phyloP scores from a whole-genome alignment of 2,797 vertebrate genomes.

The Euphonia xanthogaster region DNA sequence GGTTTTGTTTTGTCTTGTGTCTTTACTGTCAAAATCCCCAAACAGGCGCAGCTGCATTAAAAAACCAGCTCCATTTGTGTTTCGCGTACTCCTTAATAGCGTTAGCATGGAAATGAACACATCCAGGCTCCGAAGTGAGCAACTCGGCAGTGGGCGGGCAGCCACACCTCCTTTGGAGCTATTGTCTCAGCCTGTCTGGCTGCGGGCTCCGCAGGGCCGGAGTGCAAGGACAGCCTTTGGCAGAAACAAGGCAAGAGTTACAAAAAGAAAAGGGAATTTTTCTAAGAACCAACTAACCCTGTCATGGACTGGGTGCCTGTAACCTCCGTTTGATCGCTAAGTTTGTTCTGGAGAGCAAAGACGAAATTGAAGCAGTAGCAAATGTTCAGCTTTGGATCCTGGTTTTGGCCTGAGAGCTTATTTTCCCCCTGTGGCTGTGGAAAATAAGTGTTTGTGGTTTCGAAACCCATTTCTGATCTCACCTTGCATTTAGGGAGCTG shows the following conservation, averaged over 20 bases:
- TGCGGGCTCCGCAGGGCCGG: neutral
- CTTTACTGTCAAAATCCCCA: neutral
- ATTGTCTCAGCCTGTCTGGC: slow-evolving; percentile 7
- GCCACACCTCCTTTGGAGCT: neutral
- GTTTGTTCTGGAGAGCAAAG: neutral
- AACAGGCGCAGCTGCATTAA: slow-evolving; percentile 29
- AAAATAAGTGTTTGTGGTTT: neutral
- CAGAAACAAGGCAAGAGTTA: neutral
- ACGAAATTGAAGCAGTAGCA: neutral
- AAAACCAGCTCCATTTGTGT: neutral
- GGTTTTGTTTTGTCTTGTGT: slow-evolving; percentile 8
- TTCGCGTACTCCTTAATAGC: neutral
- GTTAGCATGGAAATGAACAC: slow-evolving; percentile 53
- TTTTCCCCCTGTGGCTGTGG: neutral
- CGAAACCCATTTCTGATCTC: neutral
- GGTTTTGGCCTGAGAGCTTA: neutral
- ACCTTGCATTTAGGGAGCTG: neutral
- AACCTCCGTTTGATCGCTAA: neutral
- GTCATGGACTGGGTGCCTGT: neutral
- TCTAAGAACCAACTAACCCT: neutral
- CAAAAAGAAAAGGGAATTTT: neutral
- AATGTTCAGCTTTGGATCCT: neutral
- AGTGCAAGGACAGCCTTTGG: neutral
- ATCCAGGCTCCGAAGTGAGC: slow-evolving; percentile 9
- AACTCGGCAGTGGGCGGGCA: neutral